Base-by-base conservation (phyloP, 2,888 invertebrate species). In the Dasypogon diadema region DNA sequence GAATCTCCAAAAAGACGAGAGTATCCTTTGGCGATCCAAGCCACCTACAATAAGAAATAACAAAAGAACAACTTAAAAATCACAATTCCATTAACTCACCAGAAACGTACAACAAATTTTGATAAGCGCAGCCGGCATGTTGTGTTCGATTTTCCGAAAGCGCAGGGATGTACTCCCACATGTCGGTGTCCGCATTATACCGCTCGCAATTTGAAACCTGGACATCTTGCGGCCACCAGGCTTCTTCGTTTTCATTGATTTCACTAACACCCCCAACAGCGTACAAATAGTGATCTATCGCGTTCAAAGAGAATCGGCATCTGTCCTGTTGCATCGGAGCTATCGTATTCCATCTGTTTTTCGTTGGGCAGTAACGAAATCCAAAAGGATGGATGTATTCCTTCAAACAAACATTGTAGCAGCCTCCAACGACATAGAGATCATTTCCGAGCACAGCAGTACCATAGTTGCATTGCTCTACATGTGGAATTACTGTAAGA, bases 311-410 rank as follows among this genome's bases (percentile, higher is more conserved):
- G 82, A 92, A 92, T 4, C 91, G 86, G 80, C 91, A 92, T 34
- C 91, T 85, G 81, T 92, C 91, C 60, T 88, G 85, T 79, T 89
- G 88, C 88, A 92, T 89, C 10, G 91, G 90, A 2, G 91, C 89
- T 81, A 92, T 91, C 3, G 90, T 91, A 4, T 88, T 87, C 92
- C 92, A 93, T 78, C 89, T 88, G 80, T 91, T 88, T 24, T 87
- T 87, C 24, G 88, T 84, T 0, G 92, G 91, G 79, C 88, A 88
- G 80, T 90, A 91, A 3, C 90, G 88, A 82, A 92, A 92, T 0
- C 92, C 92, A 82, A 91, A 92, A 0, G 92, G 91, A 85, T 92
- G 92, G 73, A 92, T 90, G 80, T 91, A 90, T 84, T 92, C 92
- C 73, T 84, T 83, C 70, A 91, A 83, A 30, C 88, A 89, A 63